Conservation (phyloP, 2,113 vertebrate species). For the Pangasianodon gigas region DNA sequence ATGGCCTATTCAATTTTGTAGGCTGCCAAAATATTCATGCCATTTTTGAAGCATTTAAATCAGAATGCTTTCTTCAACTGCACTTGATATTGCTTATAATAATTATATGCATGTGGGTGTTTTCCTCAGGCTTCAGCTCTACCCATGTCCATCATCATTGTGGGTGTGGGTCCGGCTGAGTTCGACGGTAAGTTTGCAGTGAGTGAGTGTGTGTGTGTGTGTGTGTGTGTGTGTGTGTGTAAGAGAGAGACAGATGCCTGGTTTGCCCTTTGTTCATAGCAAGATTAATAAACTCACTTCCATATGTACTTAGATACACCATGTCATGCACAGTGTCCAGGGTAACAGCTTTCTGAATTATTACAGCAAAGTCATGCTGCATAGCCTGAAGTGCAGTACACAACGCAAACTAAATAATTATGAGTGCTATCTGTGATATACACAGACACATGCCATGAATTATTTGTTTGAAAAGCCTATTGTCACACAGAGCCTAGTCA, state of each 20-base stretch:
- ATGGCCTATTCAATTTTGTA: background rate
- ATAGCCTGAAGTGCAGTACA: conserved; percentile 9
- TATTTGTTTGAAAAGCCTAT: conserved; percentile 8
- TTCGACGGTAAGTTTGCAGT: conserved; percentile 87
- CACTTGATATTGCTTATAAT: background rate
- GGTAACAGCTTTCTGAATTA: background rate
- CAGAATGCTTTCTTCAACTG: background rate
- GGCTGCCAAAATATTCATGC: background rate
- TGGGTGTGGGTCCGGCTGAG: conserved; percentile 95
- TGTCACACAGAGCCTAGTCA: background rate
- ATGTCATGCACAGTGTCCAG: background rate
- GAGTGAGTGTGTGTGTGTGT: no score
- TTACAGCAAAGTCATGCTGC: background rate
- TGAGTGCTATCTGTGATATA: background rate
- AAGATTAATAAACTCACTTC: background rate
- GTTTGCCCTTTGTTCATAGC: background rate
- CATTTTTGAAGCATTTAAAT: background rate
- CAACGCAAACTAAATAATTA: background rate
- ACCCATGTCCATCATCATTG: conserved; percentile 96
- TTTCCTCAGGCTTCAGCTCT: conserved; percentile 83
- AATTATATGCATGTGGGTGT: background rate
- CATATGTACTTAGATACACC: background rate
- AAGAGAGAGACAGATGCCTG: background rate
- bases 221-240: background rate
- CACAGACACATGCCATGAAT: conserved; percentile 9